A percentile compares a stretch with the other conserved stretches of the same genome.
These are phyloP conservation scores for Sebastes miniatus DNA, from an alignment of 2,797 vertebrate species.

Conservation along the genomic window DNA sequence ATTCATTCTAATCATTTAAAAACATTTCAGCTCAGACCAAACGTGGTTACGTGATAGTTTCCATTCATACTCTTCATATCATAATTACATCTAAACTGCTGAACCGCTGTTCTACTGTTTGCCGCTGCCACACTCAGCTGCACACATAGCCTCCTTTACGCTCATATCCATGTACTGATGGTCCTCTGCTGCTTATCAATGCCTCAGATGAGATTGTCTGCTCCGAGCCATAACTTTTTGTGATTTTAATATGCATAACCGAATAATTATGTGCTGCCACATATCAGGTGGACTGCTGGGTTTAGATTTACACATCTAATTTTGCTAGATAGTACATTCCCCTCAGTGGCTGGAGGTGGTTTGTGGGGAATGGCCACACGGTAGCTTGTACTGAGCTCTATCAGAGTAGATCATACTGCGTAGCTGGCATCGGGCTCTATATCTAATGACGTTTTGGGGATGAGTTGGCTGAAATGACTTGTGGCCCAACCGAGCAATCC, in stretches of 20 bases:
- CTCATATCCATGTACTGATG: background rate
- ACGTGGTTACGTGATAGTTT: background rate
- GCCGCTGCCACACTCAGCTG: background rate
- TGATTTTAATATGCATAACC: constrained; percentile 41
- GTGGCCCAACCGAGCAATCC: background rate
- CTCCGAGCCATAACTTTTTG: constrained; percentile 20
- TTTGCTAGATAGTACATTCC: background rate
- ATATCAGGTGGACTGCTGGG: constrained; percentile 17
- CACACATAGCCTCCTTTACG: background rate
- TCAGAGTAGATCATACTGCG: background rate
- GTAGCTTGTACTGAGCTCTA: background rate
- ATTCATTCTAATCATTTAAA: background rate
- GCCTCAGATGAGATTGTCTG: constrained; percentile 13
- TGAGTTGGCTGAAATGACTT: background rate
- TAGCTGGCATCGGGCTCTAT: background rate
- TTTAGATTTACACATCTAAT: constrained; percentile 47
- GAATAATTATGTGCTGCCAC: constrained; percentile 27
- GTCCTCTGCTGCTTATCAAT: constrained; percentile 29
- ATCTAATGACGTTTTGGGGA: background rate
- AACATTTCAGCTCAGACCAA: background rate
- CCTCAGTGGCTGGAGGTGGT: background rate
- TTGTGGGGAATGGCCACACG: background rate
- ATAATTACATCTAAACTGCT: constrained; percentile 32
- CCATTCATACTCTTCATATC: constrained; percentile 10
- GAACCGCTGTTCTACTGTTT: background rate